Percentiles rank a stretch among this genome's conserved stretches.
These are phyloP conservation scores for Corydoras sp. DNA, from an alignment of 2,113 vertebrate species.

Conservation along the genomic window DNA sequence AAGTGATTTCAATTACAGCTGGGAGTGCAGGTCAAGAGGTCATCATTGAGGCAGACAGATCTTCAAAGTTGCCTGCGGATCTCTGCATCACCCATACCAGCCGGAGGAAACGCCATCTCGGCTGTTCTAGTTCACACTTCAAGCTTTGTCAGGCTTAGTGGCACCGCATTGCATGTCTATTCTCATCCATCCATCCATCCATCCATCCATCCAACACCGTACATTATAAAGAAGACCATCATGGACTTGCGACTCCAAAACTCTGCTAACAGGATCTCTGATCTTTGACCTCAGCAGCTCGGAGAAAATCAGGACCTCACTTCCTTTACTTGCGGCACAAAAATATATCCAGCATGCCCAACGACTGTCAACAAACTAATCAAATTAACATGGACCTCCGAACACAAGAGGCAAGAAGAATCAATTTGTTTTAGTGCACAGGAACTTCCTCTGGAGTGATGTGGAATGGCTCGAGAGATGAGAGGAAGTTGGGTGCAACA, in stretches of 20 bases:
- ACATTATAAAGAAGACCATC: neutral
- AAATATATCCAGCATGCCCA: slow-evolving; percentile 36
- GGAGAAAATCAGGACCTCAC: slow-evolving; percentile 24
- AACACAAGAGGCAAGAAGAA: slow-evolving; percentile 45
- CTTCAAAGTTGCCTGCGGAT: slow-evolving; percentile 37
- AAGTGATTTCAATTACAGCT: slow-evolving; percentile 70
- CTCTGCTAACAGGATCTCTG: neutral
- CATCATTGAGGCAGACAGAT: slow-evolving; percentile 55
- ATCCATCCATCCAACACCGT: neutral
- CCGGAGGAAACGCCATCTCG: slow-evolving; percentile 24
- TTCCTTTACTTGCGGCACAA: slow-evolving; percentile 21
- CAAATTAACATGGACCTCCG: slow-evolving; percentile 37
- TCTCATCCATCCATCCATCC: too few species aligned
- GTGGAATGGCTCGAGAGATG: slow-evolving; percentile 31
- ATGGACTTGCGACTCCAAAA: neutral
- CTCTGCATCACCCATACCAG: neutral
- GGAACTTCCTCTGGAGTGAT: slow-evolving; percentile 47
- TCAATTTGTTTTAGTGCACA: slow-evolving; percentile 51
- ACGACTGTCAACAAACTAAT: slow-evolving; percentile 46
- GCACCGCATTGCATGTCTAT: too few species aligned
- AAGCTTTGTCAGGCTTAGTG: neutral
- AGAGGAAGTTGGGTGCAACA: slow-evolving; percentile 45
- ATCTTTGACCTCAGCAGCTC: slow-evolving; percentile 24
- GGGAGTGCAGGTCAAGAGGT: slow-evolving; percentile 59
- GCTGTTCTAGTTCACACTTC: neutral